Evolutionary conservation across 2,888 invertebrate species (phyloP).

Genomic region (Platycheirus albimanus): DNA sequence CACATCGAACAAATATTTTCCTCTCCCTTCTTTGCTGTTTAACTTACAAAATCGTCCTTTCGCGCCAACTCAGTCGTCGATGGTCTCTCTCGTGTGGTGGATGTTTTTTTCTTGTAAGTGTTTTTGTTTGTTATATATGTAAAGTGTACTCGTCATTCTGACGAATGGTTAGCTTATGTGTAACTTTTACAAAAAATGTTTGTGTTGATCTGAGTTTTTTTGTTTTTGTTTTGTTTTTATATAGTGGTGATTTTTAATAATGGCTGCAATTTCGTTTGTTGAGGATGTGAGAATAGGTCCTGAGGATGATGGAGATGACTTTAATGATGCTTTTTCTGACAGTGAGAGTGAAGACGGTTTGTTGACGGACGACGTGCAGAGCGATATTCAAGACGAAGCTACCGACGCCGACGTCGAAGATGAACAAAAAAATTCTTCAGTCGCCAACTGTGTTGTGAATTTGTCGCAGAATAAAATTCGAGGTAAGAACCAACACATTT

Average conservation of each 20-base stretch:
- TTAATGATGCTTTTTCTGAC: conserved; percentile 12
- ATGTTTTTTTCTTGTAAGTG: conserved; percentile 13
- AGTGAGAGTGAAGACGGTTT: conserved; percentile 24
- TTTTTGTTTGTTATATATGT: conserved; percentile 18
- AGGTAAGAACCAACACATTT: conserved; percentile 14
- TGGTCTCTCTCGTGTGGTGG: conserved; percentile 18
- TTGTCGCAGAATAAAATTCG: conserved; percentile 1
- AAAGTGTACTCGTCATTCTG: conserved; percentile 24
- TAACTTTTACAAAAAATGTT: conserved; percentile 7
- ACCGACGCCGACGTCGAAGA: conserved; percentile 18
- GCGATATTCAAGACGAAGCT: conserved; percentile 30
- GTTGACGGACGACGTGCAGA: conserved; percentile 21
- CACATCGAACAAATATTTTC: neutral
- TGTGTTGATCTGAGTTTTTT: neutral
- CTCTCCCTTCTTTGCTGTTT: conserved; percentile 3
- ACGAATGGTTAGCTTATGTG: conserved; percentile 25
- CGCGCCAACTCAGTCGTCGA: conserved; percentile 23
- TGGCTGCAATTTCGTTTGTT: conserved; percentile 24
- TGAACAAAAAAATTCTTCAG: conserved; percentile 4
- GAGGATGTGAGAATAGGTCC: conserved; percentile 4
- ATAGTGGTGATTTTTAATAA: conserved; percentile 1
- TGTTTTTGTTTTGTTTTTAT: neutral
- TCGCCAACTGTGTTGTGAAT: neutral
- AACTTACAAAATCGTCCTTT: conserved; percentile 20
- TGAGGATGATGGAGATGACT: conserved; percentile 1